Percentiles rank a stretch among this genome's conserved stretches.
Evolutionary conservation across 2,113 vertebrate species (phyloP).

Genomic region (Fregata magnificens): DNA sequence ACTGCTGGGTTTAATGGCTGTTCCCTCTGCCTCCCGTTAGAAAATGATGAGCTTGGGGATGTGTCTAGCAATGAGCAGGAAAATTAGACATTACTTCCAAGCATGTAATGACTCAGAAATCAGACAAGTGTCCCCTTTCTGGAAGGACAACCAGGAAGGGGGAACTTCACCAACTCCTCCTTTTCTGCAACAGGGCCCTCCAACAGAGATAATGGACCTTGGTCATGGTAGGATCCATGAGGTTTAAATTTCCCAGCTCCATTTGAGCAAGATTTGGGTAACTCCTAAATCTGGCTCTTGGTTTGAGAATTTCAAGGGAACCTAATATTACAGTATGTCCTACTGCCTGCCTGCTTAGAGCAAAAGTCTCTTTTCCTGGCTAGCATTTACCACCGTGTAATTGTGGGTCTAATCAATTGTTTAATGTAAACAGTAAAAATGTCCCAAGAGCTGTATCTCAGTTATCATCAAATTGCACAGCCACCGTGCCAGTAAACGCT

Average conservation of each 20-base stretch:
- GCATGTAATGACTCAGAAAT: background rate
- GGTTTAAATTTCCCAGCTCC: background rate
- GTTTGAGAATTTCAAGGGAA: background rate
- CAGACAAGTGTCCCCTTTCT: background rate
- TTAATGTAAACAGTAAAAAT: background rate
- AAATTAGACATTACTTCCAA: slow-evolving; percentile 31
- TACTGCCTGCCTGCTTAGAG: background rate
- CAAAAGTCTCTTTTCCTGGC: background rate
- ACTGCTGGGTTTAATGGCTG: background rate
- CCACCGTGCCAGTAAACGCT: background rate
- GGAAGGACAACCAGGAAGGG: background rate
- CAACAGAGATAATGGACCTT: background rate
- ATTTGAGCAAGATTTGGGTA: background rate
- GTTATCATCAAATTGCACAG: background rate
- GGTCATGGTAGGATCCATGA: background rate
- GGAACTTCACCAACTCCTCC: background rate
- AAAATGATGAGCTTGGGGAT: slow-evolving; percentile 23
- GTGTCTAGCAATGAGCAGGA: background rate
- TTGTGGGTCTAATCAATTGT: background rate
- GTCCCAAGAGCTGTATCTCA: background rate
- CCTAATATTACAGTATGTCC: fast-evolving
- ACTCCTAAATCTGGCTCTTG: background rate
- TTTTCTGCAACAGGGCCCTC: background rate
- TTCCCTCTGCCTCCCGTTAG: background rate
- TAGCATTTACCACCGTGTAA: background rate